Conservation (phyloP, 2,797 vertebrate species). For the Peromyscus nudipes region DNA sequence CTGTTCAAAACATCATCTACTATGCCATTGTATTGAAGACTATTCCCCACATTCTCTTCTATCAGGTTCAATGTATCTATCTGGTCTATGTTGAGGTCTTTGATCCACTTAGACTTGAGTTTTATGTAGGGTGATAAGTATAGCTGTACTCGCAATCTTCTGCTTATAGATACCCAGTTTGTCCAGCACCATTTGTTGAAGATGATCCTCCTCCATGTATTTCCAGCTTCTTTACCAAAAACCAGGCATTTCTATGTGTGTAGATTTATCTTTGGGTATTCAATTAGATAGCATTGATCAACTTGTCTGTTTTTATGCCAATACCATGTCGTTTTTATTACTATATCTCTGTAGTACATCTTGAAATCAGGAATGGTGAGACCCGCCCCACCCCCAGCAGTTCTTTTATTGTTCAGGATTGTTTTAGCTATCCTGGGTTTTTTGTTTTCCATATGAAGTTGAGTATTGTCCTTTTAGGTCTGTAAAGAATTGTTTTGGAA, state of each 20-base stretch:
- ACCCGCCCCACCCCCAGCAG: not conserved
- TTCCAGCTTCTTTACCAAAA: not conserved
- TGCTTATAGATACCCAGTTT: not conserved
- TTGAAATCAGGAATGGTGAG: not conserved
- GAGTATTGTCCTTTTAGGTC: not conserved
- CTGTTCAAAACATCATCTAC: not conserved
- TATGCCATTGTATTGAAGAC: not conserved
- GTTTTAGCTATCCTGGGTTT: no score
- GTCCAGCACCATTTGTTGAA: not conserved
- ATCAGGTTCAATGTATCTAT: not conserved
- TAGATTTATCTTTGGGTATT: not conserved
- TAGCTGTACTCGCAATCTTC: not conserved
- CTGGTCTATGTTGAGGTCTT: not conserved
- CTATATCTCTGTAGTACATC: not conserved
- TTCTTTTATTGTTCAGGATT: not conserved
- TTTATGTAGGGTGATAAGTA: not conserved
- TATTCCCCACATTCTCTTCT: not conserved
- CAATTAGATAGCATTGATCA: not conserved
- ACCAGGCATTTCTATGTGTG: not conserved
- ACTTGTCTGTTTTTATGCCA: not conserved
- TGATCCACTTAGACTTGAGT: not conserved
- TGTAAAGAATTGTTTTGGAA: no score
- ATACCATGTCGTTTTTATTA: not conserved
- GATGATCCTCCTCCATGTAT: not conserved
- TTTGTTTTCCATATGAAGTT: not conserved